Evolutionary conservation across 2,113 vertebrate species (phyloP).

Genomic region (Apeltes quadracus): DNA sequence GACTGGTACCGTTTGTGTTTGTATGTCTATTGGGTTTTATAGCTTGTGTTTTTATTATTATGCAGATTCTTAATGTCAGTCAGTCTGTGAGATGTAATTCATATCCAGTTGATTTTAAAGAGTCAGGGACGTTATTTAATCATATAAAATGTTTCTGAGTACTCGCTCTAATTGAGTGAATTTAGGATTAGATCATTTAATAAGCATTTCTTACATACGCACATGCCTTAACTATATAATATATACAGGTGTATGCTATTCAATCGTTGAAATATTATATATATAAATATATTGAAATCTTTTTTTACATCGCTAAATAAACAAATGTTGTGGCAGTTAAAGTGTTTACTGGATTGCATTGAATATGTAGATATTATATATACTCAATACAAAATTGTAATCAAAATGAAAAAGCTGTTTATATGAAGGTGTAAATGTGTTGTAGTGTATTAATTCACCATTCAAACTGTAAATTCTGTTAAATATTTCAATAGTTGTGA

Average conservation of each 20-base stretch:
- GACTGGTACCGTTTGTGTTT: too few species aligned
- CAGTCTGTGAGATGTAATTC: too few species aligned
- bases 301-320: neutral
- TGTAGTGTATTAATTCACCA: neutral
- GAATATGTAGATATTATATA: neutral
- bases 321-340: neutral
- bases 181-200: neutral
- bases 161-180: neutral
- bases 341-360: too few species aligned
- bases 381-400: neutral
- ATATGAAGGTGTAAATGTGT: neutral
- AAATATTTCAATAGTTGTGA: neutral
- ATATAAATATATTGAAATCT: too few species aligned
- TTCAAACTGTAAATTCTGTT: neutral
- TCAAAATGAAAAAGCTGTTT: neutral
- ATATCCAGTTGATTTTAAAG: too few species aligned
- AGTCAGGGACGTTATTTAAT: neutral
- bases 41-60: too few species aligned
- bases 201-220: neutral
- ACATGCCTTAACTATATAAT: neutral
- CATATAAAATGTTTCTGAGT: neutral
- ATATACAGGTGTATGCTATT: too few species aligned
- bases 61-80: too few species aligned
- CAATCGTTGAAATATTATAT: too few species aligned
- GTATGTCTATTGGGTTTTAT: too few species aligned